phyloP scores from a whole-genome alignment of 2,888 invertebrate species.

The Pristionchus arcanus region DNA sequence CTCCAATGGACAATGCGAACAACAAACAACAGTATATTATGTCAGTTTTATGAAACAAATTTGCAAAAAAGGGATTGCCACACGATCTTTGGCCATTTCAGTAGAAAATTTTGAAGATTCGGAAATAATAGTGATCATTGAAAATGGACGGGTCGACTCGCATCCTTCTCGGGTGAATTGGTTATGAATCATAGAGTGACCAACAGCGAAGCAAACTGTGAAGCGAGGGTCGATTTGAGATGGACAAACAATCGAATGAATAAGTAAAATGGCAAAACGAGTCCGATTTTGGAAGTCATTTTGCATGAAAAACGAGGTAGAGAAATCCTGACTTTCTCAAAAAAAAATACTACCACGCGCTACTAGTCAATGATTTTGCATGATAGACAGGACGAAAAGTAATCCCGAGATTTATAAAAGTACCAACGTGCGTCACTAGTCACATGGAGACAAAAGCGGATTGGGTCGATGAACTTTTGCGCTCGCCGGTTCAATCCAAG shows the following conservation, averaged over 20 bases:
- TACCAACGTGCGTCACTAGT: background rate
- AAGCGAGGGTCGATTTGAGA: background rate
- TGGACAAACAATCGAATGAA: background rate
- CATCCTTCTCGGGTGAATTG: background rate
- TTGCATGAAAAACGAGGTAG: too few relatives aligned
- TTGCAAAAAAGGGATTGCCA: background rate
- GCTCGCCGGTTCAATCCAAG: background rate
- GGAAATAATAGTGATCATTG: background rate
- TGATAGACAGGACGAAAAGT: too few relatives aligned
- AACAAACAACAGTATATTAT: background rate
- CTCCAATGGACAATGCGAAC: background rate
- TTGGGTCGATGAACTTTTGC: conserved; percentile 1
- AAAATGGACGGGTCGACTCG: background rate
- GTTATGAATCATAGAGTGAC: conserved; percentile 14
- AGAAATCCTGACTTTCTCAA: too few relatives aligned
- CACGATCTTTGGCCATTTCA: background rate
- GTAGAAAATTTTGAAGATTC: background rate
- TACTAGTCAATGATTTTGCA: too few relatives aligned
- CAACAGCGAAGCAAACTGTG: background rate
- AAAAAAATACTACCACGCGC: too few relatives aligned
- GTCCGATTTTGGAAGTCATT: too few relatives aligned
- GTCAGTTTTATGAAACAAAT: background rate
- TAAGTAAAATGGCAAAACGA: background rate
- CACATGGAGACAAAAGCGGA: background rate
- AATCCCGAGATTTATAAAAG: background rate